Evolutionary conservation across 2,888 invertebrate species (phyloP).

Genomic region (Ferdinandea cuprea): DNA sequence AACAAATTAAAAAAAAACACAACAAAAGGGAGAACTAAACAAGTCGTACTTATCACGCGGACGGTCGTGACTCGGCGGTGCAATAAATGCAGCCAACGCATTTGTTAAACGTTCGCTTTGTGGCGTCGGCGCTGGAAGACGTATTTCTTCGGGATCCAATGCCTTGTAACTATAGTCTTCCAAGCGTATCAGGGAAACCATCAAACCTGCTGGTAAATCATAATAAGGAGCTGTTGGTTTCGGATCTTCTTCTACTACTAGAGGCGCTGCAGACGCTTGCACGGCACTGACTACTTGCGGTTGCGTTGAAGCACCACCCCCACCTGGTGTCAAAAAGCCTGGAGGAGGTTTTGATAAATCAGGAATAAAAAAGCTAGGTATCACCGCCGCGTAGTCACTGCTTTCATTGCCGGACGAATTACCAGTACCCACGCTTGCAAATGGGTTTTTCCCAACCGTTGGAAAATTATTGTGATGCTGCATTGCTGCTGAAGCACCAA

Average conservation of each 20-base stretch:
- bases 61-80: slow-evolving; percentile 96
- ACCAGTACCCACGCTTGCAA: slow-evolving; percentile 25
- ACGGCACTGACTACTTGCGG: slow-evolving; percentile 36
- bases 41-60: slow-evolving; percentile 92
- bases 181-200: slow-evolving; percentile 97
- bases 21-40: neutral
- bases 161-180: slow-evolving; percentile 96
- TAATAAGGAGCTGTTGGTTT: slow-evolving; percentile 97
- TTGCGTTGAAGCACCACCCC: slow-evolving; percentile 66
- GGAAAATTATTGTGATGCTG: slow-evolving; percentile 59
- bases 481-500: slow-evolving; percentile 28
- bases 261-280: slow-evolving; percentile 60
- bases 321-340: slow-evolving; percentile 85
- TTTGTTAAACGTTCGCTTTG: slow-evolving; percentile 96
- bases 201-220: slow-evolving; percentile 98
- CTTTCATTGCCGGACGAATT: slow-evolving; percentile 76
- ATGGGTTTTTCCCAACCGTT: slow-evolving; percentile 43
- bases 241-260: slow-evolving; percentile 87
- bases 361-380: slow-evolving; percentile 87
- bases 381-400: slow-evolving; percentile 79
- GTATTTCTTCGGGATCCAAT: slow-evolving; percentile 93
- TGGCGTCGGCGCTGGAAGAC: slow-evolving; percentile 97
- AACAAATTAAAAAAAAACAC: slow-evolving; percentile 23
- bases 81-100: slow-evolving; percentile 98
- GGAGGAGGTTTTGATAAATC: slow-evolving; percentile 95